These are phyloP conservation scores for Synaphobranchus kaupii DNA, from an alignment of 2,797 vertebrate species.

Conservation along the genomic window DNA sequence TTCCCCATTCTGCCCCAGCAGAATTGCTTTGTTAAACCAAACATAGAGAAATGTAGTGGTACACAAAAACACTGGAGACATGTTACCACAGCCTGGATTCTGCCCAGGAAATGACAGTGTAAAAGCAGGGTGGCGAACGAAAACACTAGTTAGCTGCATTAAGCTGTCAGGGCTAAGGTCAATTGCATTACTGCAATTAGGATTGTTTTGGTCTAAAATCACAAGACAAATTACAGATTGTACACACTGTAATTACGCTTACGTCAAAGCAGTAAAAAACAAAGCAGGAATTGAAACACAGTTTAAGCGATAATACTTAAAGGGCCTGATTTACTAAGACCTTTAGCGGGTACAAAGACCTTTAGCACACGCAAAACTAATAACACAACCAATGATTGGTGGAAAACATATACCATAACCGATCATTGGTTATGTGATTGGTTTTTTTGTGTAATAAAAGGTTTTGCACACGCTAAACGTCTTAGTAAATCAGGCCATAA, in stretches of 20 bases:
- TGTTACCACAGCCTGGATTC: not conserved
- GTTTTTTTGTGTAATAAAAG: too few relatives aligned
- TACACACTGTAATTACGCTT: conserved; percentile 1
- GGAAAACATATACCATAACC: too few relatives aligned
- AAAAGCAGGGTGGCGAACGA: not conserved
- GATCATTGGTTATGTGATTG: too few relatives aligned
- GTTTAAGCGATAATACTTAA: not conserved
- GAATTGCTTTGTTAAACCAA: not conserved
- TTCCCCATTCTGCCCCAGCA: not conserved
- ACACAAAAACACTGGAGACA: not conserved
- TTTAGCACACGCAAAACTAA: too few relatives aligned
- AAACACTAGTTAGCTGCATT: conserved; percentile 15
- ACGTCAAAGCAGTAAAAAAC: conserved; percentile 2
- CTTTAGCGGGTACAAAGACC: too few relatives aligned
- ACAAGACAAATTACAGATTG: not conserved
- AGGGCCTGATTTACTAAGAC: too few relatives aligned
- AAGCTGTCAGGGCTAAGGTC: not conserved
- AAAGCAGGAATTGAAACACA: not conserved
- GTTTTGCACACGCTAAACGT: too few relatives aligned
- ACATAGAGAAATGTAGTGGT: not conserved
- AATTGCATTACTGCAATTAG: not conserved
- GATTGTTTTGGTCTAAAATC: conserved; percentile 5
- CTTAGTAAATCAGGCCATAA: not conserved
- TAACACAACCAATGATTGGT: too few relatives aligned
- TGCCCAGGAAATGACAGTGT: conserved; percentile 2